Conservation (phyloP, 64 coral and sea anemone species). For the Dendronephthya gigantea region DNA sequence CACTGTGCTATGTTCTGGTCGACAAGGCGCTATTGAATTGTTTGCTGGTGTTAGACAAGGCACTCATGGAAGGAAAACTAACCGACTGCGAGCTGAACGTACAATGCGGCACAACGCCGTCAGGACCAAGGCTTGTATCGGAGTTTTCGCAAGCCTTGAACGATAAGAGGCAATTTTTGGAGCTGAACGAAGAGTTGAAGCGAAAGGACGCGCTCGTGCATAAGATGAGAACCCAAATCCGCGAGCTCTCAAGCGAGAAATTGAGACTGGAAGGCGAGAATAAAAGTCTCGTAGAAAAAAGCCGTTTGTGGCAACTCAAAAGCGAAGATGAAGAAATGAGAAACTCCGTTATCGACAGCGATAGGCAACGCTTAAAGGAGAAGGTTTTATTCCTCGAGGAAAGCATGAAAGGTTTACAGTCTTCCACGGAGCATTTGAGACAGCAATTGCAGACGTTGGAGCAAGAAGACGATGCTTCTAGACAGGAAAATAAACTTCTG, state of each 20-base stretch:
- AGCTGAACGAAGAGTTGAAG: neutral
- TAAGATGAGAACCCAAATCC: neutral
- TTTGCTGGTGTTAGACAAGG: slow-evolving; percentile 82
- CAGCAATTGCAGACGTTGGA: neutral
- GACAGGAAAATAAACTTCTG: neutral
- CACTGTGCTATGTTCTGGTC: slow-evolving; percentile 76
- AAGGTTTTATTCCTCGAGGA: neutral
- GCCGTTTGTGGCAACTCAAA: neutral
- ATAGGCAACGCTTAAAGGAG: neutral
- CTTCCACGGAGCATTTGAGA: neutral
- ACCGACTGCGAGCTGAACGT: neutral
- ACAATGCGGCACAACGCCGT: neutral
- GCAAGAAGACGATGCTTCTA: neutral
- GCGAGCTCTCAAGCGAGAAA: neutral
- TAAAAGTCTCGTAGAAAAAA: neutral
- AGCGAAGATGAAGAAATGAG: neutral
- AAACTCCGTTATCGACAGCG: neutral
- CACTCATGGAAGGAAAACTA: slow-evolving; percentile 44
- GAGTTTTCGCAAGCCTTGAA: slow-evolving; percentile 4
- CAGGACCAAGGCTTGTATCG: neutral
- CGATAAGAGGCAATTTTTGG: neutral
- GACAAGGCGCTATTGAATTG: slow-evolving; percentile 88
- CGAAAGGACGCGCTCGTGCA: neutral
- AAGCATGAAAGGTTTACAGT: neutral
- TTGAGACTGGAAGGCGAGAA: neutral